These are phyloP conservation scores for Zaprionus gabonicus DNA, from an alignment of 1,140 invertebrate species.

Conservation along the genomic window DNA sequence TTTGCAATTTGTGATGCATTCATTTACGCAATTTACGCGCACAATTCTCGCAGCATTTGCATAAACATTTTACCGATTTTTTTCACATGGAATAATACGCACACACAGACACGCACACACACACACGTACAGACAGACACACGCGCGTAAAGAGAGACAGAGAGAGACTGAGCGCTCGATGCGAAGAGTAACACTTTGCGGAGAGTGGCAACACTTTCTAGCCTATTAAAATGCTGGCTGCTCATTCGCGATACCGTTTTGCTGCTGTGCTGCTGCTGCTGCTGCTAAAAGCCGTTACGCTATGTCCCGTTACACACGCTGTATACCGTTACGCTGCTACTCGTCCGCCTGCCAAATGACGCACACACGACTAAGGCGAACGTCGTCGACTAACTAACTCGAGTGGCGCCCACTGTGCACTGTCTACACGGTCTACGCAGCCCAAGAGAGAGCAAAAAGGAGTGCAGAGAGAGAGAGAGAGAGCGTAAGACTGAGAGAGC, in stretches of 20 bases:
- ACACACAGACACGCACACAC: slow-evolving; percentile 26
- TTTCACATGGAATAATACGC: slow-evolving; percentile 30
- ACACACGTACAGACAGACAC: slow-evolving; percentile 48
- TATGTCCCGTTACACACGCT: slow-evolving; percentile 5
- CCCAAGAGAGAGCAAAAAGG: slow-evolving; percentile 21
- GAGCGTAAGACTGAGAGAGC: neutral
- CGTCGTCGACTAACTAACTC: slow-evolving; percentile 61
- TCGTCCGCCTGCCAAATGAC: slow-evolving; percentile 53
- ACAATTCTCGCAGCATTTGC: slow-evolving; percentile 66
- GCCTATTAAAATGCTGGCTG: slow-evolving; percentile 34
- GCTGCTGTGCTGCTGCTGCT: slow-evolving; percentile 2
- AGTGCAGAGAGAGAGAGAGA: neutral
- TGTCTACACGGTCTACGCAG: too few relatives aligned
- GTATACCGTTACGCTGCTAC: slow-evolving; percentile 17
- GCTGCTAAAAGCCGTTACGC: slow-evolving; percentile 39
- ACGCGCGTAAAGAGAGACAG: slow-evolving; percentile 25
- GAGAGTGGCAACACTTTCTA: slow-evolving; percentile 31
- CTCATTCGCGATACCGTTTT: slow-evolving; percentile 27
- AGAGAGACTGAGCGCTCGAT: neutral
- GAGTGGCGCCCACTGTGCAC: slow-evolving; percentile 8
- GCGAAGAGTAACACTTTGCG: slow-evolving; percentile 23
- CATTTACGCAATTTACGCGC: slow-evolving; percentile 63
- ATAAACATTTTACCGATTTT: slow-evolving; percentile 75
- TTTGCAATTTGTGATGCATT: slow-evolving; percentile 58
- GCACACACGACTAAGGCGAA: slow-evolving; percentile 46